These are phyloP conservation scores for Hippocampus guttulatus DNA, from an alignment of 2,113 vertebrate species.

Conservation along the genomic window DNA sequence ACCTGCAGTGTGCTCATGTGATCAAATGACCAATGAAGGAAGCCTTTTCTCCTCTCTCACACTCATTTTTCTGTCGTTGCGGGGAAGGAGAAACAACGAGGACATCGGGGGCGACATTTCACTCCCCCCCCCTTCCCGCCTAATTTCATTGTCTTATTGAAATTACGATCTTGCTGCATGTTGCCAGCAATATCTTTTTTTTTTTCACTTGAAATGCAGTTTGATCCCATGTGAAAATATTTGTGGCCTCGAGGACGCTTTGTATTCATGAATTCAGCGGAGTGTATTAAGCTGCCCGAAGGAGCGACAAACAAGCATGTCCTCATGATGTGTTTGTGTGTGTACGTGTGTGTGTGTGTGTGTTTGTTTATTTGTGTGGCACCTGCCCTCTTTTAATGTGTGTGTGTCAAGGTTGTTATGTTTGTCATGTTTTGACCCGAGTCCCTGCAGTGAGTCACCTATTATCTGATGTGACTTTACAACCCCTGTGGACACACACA, in stretches of 20 bases:
- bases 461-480: constrained; percentile 22
- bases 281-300: constrained; percentile 51
- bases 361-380: not conserved
- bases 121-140: accelerated
- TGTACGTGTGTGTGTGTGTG: constrained; percentile 1
- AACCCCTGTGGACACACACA: constrained; percentile 14
- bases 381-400: constrained; percentile 1
- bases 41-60: constrained; percentile 31
- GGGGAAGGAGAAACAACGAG: constrained; percentile 46
- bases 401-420: constrained; percentile 25
- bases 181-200: not conserved
- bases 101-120: constrained; percentile 34
- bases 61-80: constrained; percentile 50
- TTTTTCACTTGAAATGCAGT: constrained; percentile 24
- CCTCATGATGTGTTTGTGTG: constrained; percentile 26
- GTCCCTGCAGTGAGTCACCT: constrained; percentile 35
- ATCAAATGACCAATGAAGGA: no score
- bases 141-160: not conserved
- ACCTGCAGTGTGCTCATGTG: constrained; percentile 7
- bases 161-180: not conserved
- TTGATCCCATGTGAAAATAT: constrained; percentile 35
- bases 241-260: constrained; percentile 36
- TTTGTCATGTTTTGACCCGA: constrained; percentile 22
- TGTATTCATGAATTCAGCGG: constrained; percentile 57
- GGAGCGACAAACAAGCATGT: constrained; percentile 47